Evolutionary conservation across 2,797 vertebrate genomes (phyloP).

Genomic region (Staurois parvus): DNA sequence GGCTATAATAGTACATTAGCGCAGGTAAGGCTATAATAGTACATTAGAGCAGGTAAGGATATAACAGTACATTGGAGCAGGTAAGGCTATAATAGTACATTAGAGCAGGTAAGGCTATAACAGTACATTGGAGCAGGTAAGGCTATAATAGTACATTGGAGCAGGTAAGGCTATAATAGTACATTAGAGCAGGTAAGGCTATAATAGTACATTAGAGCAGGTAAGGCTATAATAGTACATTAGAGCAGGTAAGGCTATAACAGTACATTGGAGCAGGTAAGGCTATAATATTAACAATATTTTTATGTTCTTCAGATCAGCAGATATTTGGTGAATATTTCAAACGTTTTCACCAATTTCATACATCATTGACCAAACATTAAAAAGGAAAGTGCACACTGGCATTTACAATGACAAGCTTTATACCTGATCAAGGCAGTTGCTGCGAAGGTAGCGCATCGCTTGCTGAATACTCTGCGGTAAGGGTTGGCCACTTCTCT

Average conservation of each 20-base stretch:
- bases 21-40: not conserved
- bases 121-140: not conserved
- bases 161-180: not conserved
- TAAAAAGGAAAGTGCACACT: not conserved
- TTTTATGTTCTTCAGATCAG: too few relatives aligned
- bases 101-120: not conserved
- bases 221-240: not conserved
- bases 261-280: not conserved
- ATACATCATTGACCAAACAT: not conserved
- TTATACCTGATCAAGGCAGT: constrained; percentile 94
- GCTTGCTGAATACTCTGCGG: constrained; percentile 96
- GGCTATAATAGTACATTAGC: not conserved
- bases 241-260: not conserved
- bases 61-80: not conserved
- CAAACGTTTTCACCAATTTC: not conserved
- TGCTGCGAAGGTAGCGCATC: constrained; percentile 89
- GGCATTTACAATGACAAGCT: not conserved
- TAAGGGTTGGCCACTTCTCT: constrained; percentile 93
- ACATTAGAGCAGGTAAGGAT: not conserved
- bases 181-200: not conserved
- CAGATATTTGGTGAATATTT: not conserved
- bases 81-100: not conserved
- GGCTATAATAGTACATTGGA: not conserved
- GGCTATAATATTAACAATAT: too few relatives aligned
- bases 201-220: not conserved